Conservation (phyloP, 2,888 invertebrate genomes). For the Luperina nickerlii region DNA sequence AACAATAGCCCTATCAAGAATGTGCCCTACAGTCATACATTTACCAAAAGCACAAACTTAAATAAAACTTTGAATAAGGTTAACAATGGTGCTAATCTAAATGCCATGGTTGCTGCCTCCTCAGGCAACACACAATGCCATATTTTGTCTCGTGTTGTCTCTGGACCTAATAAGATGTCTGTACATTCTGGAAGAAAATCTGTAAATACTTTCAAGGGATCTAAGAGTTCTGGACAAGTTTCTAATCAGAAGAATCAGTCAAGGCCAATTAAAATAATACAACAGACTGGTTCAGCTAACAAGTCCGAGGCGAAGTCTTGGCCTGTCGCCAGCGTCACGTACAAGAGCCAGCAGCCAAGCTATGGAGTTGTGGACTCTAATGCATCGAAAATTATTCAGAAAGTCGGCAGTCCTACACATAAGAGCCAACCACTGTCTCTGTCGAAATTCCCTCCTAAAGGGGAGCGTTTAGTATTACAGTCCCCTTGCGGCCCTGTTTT, state of each 20-base stretch:
- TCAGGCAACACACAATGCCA: conserved; percentile 87
- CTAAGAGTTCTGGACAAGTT: conserved; percentile 80
- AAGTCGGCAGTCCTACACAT: conserved; percentile 86
- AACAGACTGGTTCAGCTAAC: conserved; percentile 83
- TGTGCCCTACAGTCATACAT: conserved; percentile 85
- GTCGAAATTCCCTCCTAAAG: conserved; percentile 82
- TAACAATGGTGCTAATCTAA: conserved; percentile 88
- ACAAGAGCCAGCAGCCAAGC: conserved; percentile 81
- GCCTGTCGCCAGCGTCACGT: conserved; percentile 84
- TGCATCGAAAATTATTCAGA: conserved; percentile 86
- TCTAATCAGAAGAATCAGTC: conserved; percentile 84
- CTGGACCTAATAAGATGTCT: conserved; percentile 88
- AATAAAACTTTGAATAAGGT: conserved; percentile 85
- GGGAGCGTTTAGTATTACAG: conserved; percentile 85
- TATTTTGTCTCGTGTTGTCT: conserved; percentile 87
- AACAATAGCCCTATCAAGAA: conserved; percentile 86
- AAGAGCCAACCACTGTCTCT: conserved; percentile 79
- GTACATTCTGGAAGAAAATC: conserved; percentile 87
- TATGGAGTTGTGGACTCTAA: conserved; percentile 83
- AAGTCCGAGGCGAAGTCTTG: conserved; percentile 86
- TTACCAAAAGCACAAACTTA: conserved; percentile 84
- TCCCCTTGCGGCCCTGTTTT: conserved; percentile 87
- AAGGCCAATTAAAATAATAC: conserved; percentile 90
- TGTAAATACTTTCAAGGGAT: conserved; percentile 82
- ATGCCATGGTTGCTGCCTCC: conserved; percentile 84